phyloP scores from a whole-genome alignment of 2,113 vertebrate species.

The Gobiocypris rarus region DNA sequence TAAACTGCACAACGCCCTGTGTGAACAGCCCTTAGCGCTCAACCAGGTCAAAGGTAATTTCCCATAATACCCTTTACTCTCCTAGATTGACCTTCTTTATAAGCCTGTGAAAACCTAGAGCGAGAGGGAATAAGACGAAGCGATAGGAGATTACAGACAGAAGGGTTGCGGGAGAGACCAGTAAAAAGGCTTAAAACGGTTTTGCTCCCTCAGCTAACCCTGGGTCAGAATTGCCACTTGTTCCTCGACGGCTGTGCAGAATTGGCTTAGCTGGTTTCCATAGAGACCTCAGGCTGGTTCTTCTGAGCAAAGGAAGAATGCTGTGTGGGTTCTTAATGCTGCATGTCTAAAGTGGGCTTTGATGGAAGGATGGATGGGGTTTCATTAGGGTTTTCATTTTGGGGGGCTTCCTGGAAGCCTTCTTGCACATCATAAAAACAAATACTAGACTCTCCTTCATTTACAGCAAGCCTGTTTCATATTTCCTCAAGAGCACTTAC shows the following conservation, averaged over 20 bases:
- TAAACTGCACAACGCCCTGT: neutral
- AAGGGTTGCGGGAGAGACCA: constrained; percentile 69
- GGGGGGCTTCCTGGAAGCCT: neutral
- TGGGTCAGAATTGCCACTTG: constrained; percentile 66
- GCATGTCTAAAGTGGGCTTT: neutral
- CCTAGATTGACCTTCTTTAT: constrained; percentile 75
- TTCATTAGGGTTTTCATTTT: neutral
- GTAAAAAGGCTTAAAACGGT: constrained; percentile 71
- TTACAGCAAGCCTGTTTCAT: constrained; percentile 28
- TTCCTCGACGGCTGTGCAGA: constrained; percentile 72
- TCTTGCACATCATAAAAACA: constrained; percentile 35
- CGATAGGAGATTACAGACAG: constrained; percentile 66
- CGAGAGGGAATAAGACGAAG: constrained; percentile 68
- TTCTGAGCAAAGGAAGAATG: constrained; percentile 39
- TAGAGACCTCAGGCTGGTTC: constrained; percentile 56
- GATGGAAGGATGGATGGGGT: neutral
- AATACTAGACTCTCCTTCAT: constrained; percentile 32
- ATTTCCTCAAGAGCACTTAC: constrained; percentile 38
- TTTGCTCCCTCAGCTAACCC: constrained; percentile 66
- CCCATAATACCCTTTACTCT: constrained; percentile 73
- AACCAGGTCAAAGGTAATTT: constrained; percentile 70
- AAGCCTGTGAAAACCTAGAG: constrained; percentile 63
- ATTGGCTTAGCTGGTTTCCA: constrained; percentile 64
- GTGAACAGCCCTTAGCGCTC: constrained; percentile 17
- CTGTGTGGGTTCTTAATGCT: neutral